phyloP scores from a whole-genome alignment of 2,888 invertebrate species.

The Gerris lacustris region DNA sequence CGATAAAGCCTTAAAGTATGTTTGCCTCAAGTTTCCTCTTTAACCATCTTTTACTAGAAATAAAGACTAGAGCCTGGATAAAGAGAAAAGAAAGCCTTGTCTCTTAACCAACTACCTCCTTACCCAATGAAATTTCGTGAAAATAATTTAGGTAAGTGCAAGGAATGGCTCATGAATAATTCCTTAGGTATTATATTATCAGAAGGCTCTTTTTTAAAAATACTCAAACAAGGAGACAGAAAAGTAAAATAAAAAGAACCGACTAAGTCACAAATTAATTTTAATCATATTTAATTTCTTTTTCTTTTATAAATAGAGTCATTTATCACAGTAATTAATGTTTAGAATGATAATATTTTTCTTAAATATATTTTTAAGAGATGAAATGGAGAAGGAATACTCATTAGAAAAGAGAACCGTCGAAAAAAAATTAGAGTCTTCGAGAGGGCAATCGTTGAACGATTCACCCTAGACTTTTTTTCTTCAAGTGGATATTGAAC shows the following conservation, averaged over 20 bases:
- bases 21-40: too few species aligned
- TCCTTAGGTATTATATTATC: background rate
- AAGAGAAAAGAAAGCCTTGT: too few species aligned
- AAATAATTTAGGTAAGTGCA: conserved; percentile 2
- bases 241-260: too few species aligned
- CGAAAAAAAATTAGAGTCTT: background rate
- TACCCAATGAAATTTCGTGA: background rate
- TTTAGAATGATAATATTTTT: background rate
- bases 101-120: too few species aligned
- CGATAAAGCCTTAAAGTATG: too few species aligned
- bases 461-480: background rate
- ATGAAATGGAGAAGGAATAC: background rate
- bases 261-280: too few species aligned
- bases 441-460: background rate
- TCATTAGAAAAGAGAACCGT: background rate
- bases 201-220: background rate
- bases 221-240: background rate
- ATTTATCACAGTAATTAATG: too few species aligned
- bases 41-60: too few species aligned
- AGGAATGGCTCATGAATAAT: background rate
- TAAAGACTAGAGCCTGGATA: too few species aligned
- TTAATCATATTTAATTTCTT: too few species aligned
- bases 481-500: background rate
- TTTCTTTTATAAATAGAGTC: too few species aligned
- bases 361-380: background rate